Evolutionary conservation across 2,888 invertebrate genomes (phyloP), one percentile per base, ranked within the genome.

Genomic region (Uloborus plumipes): DNA sequence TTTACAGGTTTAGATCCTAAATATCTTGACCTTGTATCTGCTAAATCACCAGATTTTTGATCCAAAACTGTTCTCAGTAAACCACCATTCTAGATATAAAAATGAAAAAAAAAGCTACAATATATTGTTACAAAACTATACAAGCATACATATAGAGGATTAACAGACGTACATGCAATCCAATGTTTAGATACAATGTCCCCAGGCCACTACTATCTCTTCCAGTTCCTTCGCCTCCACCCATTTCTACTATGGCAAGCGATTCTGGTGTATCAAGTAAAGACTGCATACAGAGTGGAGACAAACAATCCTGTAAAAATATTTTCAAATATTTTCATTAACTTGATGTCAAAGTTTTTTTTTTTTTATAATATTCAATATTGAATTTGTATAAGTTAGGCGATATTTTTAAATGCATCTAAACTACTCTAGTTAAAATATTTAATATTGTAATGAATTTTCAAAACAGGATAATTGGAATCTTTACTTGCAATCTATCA

Each of bases 21-120:
- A 89, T 99, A 99, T 89, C 99, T 92, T 0, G 99, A 99, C 86
- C 99, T 92, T 0, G 99, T 99, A 88, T 99, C 99, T 3, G 97
- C 95, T 86, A 99, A 91, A 89, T 98, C 98, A 0, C 99, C 99
- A 59, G 91, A 91, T 16, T 91, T 90, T 71, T 90, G 89, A 87
- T 92, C 91, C 81, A 91, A 87, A 26, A 91, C 91, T 31, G 91
- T 91, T 67, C 91, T 87, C 86, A 92, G 87, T 84, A 92, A 87
- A 71, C 91, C 91, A 70, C 91, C 91, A 87, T 91, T 92, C 89
- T 91, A 87, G 26, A 71, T 64, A 51, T 58, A 62, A 20, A 47
- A n/a, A 50, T 49, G 22, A 22, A 7, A 11, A 22, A 7, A 11
- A 61, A 62, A 72, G n/a, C 16, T 20, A 55, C 7, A 55, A 3